Percentiles rank a stretch among this genome's conserved stretches.
Evolutionary conservation across 2,888 invertebrate genomes (phyloP).

Genomic region (Epinotia brunnichana): DNA sequence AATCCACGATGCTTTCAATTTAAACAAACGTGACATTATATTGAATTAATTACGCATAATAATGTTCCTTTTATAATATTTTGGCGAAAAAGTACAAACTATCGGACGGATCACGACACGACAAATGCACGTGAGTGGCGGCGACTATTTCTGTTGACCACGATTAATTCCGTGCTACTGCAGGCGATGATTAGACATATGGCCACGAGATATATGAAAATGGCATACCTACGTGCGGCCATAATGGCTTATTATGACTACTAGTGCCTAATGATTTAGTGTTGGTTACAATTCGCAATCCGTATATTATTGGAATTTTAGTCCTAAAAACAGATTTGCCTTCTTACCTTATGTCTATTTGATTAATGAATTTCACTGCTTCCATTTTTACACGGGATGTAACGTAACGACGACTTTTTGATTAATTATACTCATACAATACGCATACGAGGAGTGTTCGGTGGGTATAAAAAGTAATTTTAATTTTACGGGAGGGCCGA

Average conservation of each 20-base stretch:
- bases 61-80: neutral
- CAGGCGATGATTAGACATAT: constrained; percentile 45
- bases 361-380: too few species aligned
- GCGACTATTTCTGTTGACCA: constrained; percentile 58
- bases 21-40: neutral
- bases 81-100: neutral
- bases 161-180: constrained; percentile 56
- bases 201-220: neutral
- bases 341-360: neutral
- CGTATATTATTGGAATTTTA: too few species aligned
- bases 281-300: neutral
- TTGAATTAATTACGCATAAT: neutral
- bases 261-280: neutral
- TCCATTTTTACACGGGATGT: too few species aligned
- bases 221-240: neutral
- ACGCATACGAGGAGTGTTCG: too few species aligned
- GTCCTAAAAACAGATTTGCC: neutral
- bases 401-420: too few species aligned
- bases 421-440: too few species aligned
- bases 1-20: neutral
- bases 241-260: constrained; percentile 47
- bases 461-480: too few species aligned
- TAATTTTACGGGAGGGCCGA: neutral
- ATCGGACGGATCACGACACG: constrained; percentile 37
- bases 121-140: constrained; percentile 52